These are phyloP conservation scores for Leptocoma aspasia DNA, from an alignment of 2,113 vertebrate genomes.

Conservation along the genomic window DNA sequence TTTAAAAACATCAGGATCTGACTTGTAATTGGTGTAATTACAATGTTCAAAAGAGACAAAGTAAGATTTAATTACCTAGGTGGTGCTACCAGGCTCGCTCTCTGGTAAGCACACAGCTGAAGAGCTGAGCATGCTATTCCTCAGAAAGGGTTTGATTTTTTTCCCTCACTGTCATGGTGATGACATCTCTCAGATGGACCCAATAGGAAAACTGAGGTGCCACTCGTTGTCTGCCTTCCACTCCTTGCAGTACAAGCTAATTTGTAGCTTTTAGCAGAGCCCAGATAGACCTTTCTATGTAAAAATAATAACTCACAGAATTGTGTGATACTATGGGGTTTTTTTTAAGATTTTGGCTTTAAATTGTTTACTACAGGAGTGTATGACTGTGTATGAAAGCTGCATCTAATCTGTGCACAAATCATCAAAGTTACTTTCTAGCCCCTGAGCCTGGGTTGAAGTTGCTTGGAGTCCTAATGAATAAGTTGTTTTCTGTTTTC, in stretches of 20 bases:
- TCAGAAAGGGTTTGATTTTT: not conserved
- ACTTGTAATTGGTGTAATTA: slow-evolving; percentile 40
- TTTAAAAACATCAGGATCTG: slow-evolving; percentile 21
- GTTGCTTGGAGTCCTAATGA: not conserved
- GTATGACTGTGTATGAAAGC: not conserved
- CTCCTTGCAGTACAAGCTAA: not conserved
- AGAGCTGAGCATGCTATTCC: not conserved
- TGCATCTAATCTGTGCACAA: not conserved
- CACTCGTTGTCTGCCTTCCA: not conserved
- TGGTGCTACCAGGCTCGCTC: not conserved
- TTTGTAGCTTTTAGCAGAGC: slow-evolving; percentile 1
- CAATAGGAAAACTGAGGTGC: not conserved
- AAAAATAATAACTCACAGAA: not conserved
- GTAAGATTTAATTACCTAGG: slow-evolving; percentile 8
- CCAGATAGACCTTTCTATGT: not conserved
- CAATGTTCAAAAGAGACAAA: not conserved
- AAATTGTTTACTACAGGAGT: not conserved
- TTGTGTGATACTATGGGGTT: not conserved
- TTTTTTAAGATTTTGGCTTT: not conserved
- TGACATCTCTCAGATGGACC: slow-evolving; percentile 2
- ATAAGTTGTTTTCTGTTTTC: not conserved
- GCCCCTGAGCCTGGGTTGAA: not conserved
- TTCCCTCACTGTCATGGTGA: not conserved
- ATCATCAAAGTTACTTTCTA: not conserved
- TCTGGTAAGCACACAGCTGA: not conserved